These are phyloP conservation scores for Macquaria australasica DNA, from an alignment of 2,113 vertebrate species.

Conservation along the genomic window DNA sequence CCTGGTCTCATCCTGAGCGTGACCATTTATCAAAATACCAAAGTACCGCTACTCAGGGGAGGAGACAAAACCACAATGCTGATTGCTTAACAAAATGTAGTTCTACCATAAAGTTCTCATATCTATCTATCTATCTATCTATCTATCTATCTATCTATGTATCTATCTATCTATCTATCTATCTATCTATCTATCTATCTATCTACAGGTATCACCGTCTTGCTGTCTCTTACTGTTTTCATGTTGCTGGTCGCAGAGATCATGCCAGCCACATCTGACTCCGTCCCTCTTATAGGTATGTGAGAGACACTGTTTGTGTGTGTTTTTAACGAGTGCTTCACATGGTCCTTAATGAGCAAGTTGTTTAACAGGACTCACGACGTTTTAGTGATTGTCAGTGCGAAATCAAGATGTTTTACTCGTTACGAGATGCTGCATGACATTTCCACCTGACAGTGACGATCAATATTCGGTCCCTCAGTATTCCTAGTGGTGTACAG, in stretches of 20 bases:
- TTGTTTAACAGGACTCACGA: background rate
- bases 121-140: constrained; percentile 14
- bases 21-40: constrained; percentile 68
- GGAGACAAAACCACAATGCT: constrained; percentile 13
- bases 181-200: constrained; percentile 42
- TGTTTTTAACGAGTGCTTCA: background rate
- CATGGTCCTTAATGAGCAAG: background rate
- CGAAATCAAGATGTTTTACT: constrained; percentile 1
- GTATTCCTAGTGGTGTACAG: background rate
- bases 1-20: constrained; percentile 35
- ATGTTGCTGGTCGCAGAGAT: constrained; percentile 84
- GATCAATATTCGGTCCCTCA: constrained; percentile 14
- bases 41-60: background rate
- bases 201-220: constrained; percentile 80
- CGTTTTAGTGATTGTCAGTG: background rate
- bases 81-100: constrained; percentile 37
- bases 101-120: background rate
- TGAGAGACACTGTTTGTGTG: background rate
- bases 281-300: constrained; percentile 84
- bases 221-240: constrained; percentile 84
- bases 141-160: too few relatives aligned
- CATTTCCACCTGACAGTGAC: background rate
- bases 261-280: constrained; percentile 85
- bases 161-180: constrained; percentile 5
- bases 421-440: background rate